Percentiles rank a stretch among this genome's conserved stretches.
These are phyloP conservation scores for Lypha dubia DNA, from an alignment of 2,888 invertebrate genomes.

Conservation along the genomic window DNA sequence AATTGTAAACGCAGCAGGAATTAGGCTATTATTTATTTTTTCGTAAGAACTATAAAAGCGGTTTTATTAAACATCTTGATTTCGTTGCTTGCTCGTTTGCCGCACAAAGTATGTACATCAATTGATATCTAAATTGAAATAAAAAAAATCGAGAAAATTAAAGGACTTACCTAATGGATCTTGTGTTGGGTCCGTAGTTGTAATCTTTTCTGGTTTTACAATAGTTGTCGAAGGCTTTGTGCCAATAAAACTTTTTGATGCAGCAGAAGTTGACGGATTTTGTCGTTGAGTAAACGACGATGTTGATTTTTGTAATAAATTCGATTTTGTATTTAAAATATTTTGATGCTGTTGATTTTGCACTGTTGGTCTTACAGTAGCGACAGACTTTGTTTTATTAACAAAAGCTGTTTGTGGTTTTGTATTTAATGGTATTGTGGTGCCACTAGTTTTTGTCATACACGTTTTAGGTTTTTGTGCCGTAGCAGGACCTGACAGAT, in stretches of 20 bases:
- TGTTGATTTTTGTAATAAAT: slow-evolving; percentile 20
- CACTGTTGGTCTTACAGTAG: slow-evolving; percentile 72
- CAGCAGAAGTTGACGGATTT: slow-evolving; percentile 29
- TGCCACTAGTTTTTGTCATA: slow-evolving; percentile 42
- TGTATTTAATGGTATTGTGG: slow-evolving; percentile 28
- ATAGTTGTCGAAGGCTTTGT: slow-evolving; percentile 68
- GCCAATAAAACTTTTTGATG: slow-evolving; percentile 20
- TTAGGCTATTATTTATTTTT: too few species aligned
- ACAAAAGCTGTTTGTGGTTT: slow-evolving; percentile 16
- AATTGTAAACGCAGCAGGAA: too few species aligned
- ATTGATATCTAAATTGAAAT: not conserved
- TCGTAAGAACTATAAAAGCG: too few species aligned
- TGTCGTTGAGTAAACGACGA: slow-evolving; percentile 14
- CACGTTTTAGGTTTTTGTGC: slow-evolving; percentile 41
- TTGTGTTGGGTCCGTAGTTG: slow-evolving; percentile 72
- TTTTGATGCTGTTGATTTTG: slow-evolving; percentile 60
- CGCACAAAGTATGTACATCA: not conserved
- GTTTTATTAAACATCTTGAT: not conserved
- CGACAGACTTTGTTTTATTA: slow-evolving; percentile 69
- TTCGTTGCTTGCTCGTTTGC: not conserved
- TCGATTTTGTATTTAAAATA: slow-evolving; percentile 23
- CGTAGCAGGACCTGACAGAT: slow-evolving; percentile 25
- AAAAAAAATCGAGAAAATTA: not conserved
- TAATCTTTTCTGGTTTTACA: slow-evolving; percentile 73
- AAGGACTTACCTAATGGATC: slow-evolving; percentile 74